A percentile compares a stretch with the other conserved stretches of the same genome.
Evolutionary conservation across 1,140 invertebrate species (phyloP).

Genomic region (Gryon sp.): DNA sequence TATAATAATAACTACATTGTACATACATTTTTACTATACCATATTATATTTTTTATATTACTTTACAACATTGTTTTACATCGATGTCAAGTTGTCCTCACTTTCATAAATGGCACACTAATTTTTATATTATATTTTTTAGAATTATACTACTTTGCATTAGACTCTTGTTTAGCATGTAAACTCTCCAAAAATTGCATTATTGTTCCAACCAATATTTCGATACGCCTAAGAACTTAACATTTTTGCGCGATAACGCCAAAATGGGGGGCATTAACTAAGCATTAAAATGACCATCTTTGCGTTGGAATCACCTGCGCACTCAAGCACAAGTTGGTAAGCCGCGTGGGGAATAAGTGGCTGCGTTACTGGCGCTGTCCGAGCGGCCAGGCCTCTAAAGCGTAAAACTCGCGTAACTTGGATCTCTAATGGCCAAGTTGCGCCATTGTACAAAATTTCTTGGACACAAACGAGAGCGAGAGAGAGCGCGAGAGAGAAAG

Average conservation of each 20-base stretch:
- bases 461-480: constrained; percentile 34
- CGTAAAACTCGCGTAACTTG: constrained; percentile 39
- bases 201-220: background rate
- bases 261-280: constrained; percentile 42
- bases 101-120: no score
- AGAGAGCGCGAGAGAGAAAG: background rate
- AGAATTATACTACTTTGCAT: no score
- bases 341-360: constrained; percentile 40
- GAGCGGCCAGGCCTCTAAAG: constrained; percentile 34
- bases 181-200: constrained; percentile 17
- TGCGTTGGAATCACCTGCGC: constrained; percentile 47
- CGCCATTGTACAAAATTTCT: constrained; percentile 75
- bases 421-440: constrained; percentile 73
- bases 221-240: constrained; percentile 18
- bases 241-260: constrained; percentile 35
- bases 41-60: no score
- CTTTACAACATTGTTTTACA: no score
- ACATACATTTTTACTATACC: no score
- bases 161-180: no score
- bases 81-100: no score
- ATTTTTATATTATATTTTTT: no score
- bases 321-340: constrained; percentile 42
- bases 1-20: no score
- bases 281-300: constrained; percentile 56
- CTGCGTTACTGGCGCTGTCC: constrained; percentile 31